Conservation (phyloP, 2,113 vertebrate genomes). For the Butastur rufipennis region DNA sequence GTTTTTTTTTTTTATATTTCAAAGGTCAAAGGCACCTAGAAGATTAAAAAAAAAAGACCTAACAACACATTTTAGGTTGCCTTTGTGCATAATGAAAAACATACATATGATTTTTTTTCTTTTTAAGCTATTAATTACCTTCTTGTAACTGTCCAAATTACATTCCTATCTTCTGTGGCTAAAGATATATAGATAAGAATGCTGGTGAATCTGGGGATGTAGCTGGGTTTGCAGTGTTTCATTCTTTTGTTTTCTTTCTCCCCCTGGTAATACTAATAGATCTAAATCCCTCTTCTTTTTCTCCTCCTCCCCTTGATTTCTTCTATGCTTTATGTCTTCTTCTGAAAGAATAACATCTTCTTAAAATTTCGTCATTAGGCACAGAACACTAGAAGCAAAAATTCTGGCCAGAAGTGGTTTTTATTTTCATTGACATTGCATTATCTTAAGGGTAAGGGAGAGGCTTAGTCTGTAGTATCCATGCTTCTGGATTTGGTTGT, state of each 20-base stretch:
- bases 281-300: neutral
- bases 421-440: neutral
- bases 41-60: neutral
- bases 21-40: neutral
- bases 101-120: neutral
- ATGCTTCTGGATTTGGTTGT: neutral
- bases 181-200: neutral
- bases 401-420: neutral
- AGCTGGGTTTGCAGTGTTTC: neutral
- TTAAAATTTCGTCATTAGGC: neutral
- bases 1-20: neutral
- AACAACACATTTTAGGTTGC: neutral
- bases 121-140: neutral
- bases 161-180: neutral
- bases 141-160: neutral
- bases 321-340: neutral
- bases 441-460: neutral
- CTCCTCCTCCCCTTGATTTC: neutral
- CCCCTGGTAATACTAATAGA: neutral
- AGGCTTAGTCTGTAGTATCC: neutral
- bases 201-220: neutral
- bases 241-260: neutral
- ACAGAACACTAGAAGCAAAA: neutral
- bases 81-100: neutral
- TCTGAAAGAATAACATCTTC: neutral